Evolutionary conservation across 2,888 invertebrate genomes (phyloP).

Genomic region (Thalpophila matura): DNA sequence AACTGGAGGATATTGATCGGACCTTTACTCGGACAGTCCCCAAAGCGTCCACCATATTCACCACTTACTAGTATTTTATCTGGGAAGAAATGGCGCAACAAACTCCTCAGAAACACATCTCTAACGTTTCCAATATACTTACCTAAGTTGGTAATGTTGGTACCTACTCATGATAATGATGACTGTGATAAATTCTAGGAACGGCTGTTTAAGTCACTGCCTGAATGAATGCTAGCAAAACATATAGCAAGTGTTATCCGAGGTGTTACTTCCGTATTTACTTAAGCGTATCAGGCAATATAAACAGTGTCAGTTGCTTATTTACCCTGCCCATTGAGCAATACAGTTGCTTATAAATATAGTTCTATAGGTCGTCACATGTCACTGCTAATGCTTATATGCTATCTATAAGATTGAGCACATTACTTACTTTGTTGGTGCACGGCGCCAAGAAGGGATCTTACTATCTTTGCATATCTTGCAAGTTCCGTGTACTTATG

Average conservation of each 20-base stretch:
- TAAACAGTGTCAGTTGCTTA: conserved; percentile 32
- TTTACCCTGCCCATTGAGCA: conserved; percentile 47
- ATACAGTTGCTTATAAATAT: conserved; percentile 29
- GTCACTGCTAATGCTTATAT: conserved; percentile 23
- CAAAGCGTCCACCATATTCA: too few relatives aligned
- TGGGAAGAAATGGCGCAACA: too few relatives aligned
- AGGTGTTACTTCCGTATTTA: conserved; percentile 44
- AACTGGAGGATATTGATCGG: too few relatives aligned
- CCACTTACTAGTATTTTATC: too few relatives aligned
- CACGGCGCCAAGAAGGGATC: conserved; percentile 15
- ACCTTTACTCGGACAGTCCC: too few relatives aligned
- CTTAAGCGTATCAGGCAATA: conserved; percentile 15
- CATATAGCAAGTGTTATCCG: conserved; percentile 35
- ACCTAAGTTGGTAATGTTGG: too few relatives aligned
- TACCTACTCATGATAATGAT: neutral
- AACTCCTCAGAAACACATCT: too few relatives aligned
- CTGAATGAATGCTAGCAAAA: conserved; percentile 45
- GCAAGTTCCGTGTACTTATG: conserved; percentile 17
- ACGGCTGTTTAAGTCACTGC: neutral
- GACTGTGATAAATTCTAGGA: conserved; percentile 6
- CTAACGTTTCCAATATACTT: too few relatives aligned
- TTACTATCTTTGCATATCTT: conserved; percentile 9
- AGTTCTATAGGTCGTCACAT: conserved; percentile 26
- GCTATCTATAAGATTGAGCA: conserved; percentile 20
- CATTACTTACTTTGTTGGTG: conserved; percentile 43